Base-by-base conservation (phyloP, 1,140 invertebrate species). In the Mercenaria mercenaria region DNA sequence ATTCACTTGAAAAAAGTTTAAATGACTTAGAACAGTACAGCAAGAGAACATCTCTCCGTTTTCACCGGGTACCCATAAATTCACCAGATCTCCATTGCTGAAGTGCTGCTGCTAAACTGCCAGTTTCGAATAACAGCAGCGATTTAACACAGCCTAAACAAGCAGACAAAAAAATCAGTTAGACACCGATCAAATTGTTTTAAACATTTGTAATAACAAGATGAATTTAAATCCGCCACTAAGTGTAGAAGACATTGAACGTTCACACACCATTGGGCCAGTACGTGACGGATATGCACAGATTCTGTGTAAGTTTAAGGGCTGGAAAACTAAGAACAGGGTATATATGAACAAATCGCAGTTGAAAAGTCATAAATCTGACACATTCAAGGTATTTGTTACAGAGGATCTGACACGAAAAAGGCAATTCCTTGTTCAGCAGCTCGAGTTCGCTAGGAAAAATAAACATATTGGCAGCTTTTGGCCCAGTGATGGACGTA, bases 231-330 rank as follows among this genome's bases (percentile, higher is more conserved):
- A 15, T n/a, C 77, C 50, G 0, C 47, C 29, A n/a, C 23, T 80
- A 56, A 3, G 15, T 50, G 50, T 15, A 0, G 41, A 80, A 13
- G 77, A 80, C n/a, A 80, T 80, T 50, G 26, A 80, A n/a, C n/a
- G 6, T 20, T 80, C 77, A 13, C 77, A 80, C 37, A 56, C 56
- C 23, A 80, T 52, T 23, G 77, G 47, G 18, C 50, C 77, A 23
- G 50, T 79, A 11, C 47, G 23, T 20, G 34, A 80, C 32, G 77
- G 41, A 20, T 34, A 80, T 37, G 77, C 29, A 80, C 77, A 80
- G 0, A 80, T 80, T n/a, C 13, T 80, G 23, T 80, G 77, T n/a
- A 80, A 52, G 43, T 80, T 80, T 15, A 80, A 80, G 23, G n/a
- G 32, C 29, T 80, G 77, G 47, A 80, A 80, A 80, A 59, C 41